Percentiles rank a stretch among this genome's conserved stretches.
Evolutionary conservation across 2,888 invertebrate genomes (phyloP).

Genomic region (Ephialtes manifestator): DNA sequence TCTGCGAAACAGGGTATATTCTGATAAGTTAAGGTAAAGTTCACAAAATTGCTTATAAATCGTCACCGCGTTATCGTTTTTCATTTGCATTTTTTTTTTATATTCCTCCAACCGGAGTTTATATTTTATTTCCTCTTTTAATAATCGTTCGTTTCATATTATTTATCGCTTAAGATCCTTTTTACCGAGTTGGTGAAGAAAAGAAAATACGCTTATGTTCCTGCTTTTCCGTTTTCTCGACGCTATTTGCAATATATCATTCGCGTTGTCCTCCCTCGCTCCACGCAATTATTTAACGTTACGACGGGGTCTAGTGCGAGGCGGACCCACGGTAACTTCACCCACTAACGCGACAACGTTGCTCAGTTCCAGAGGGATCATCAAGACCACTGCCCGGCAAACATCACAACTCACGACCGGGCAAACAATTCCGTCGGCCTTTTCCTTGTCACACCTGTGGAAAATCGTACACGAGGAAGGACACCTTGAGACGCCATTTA

Average conservation of each 20-base stretch:
- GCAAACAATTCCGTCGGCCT: constrained; percentile 65
- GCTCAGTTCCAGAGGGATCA: constrained; percentile 60
- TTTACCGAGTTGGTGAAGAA: constrained; percentile 1
- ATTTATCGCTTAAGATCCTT: constrained; percentile 13
- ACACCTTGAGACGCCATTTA: constrained; percentile 91
- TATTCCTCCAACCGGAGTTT: neutral
- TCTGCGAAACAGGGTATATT: constrained; percentile 30
- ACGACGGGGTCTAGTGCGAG: constrained; percentile 3
- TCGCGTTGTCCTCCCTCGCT: constrained; percentile 28
- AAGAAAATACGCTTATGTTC: constrained; percentile 6
- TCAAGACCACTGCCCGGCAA: constrained; percentile 40
- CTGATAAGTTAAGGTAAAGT: constrained; percentile 49
- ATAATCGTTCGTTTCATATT: neutral
- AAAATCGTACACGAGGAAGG: constrained; percentile 87
- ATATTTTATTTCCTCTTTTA: neutral
- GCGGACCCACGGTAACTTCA: constrained; percentile 8
- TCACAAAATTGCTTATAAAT: constrained; percentile 16
- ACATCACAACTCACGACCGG: constrained; percentile 48
- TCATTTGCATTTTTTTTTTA: neutral
- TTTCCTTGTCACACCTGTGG: constrained; percentile 78
- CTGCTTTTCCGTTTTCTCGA: constrained; percentile 28
- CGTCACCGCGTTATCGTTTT: constrained; percentile 6
- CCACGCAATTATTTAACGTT: constrained; percentile 21
- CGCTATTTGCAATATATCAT: constrained; percentile 35
- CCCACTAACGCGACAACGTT: constrained; percentile 52